Evolutionary conservation across 2,113 vertebrate genomes (phyloP).

Genomic region (Arizona elegans): DNA sequence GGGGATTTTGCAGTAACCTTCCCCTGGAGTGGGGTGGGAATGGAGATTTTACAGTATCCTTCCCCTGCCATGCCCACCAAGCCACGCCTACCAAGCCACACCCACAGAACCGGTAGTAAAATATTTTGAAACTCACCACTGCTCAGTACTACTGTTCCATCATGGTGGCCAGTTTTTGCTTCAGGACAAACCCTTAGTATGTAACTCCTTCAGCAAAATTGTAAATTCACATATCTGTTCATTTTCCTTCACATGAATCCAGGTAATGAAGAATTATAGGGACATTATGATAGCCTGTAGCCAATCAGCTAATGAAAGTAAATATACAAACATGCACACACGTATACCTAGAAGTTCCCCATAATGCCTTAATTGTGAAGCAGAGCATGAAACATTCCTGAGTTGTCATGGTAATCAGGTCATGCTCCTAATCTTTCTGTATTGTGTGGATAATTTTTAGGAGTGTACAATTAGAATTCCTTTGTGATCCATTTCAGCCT

Average conservation of each 20-base stretch:
- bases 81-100: too few relatives aligned
- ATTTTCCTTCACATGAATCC: not conserved
- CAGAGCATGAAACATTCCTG: not conserved
- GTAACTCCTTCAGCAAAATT: not conserved
- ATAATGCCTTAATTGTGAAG: not conserved
- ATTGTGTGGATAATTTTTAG: not conserved
- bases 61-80: too few relatives aligned
- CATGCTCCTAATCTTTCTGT: not conserved
- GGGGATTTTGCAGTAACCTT: too few relatives aligned
- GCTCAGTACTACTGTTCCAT: not conserved
- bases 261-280: not conserved
- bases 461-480: not conserved
- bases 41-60: too few relatives aligned
- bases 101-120: too few relatives aligned
- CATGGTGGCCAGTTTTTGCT: not conserved
- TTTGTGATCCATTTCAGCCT: not conserved
- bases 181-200: not conserved
- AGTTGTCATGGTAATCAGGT: not conserved
- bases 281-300: not conserved
- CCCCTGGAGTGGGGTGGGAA: too few relatives aligned
- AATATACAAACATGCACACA: not conserved
- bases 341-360: not conserved
- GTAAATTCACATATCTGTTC: not conserved
- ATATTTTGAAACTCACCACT: too few relatives aligned
- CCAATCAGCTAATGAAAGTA: not conserved